These are phyloP conservation scores for Apodemia zela DNA, from an alignment of 2,888 invertebrate species.

Conservation along the genomic window DNA sequence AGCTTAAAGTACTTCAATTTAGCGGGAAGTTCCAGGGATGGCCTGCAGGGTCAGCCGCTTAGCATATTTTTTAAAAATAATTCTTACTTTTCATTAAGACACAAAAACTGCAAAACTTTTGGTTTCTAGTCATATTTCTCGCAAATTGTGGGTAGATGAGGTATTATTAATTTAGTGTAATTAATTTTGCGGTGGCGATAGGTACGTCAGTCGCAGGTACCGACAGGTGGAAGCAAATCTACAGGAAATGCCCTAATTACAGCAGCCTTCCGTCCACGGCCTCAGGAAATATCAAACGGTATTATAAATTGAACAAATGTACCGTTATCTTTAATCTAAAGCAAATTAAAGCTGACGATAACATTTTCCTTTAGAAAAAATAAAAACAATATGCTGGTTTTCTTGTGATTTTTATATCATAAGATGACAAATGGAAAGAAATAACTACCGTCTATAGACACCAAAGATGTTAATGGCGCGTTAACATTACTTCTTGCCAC, in stretches of 20 bases:
- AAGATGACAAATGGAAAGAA: too few species aligned
- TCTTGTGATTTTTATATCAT: too few species aligned
- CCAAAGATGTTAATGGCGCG: too few species aligned
- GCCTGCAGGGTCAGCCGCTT: too few species aligned
- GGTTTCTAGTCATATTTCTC: not conserved
- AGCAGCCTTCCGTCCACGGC: slow-evolving; percentile 43
- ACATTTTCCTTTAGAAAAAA: not conserved
- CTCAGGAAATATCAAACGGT: slow-evolving; percentile 41
- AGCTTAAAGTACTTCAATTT: too few species aligned
- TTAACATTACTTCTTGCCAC: too few species aligned
- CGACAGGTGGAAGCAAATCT: slow-evolving; percentile 72
- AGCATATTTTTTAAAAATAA: too few species aligned
- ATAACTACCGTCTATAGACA: too few species aligned
- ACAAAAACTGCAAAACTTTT: not conserved
- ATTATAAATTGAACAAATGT: slow-evolving; percentile 48
- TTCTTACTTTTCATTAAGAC: too few species aligned
- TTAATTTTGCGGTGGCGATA: slow-evolving; percentile 63
- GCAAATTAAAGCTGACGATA: slow-evolving; percentile 20
- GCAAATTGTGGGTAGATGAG: slow-evolving; percentile 25
- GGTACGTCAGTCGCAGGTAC: slow-evolving; percentile 65
- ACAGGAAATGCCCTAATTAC: slow-evolving; percentile 70
- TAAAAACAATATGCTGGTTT: too few species aligned
- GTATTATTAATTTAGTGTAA: slow-evolving; percentile 72
- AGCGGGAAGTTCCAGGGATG: too few species aligned
- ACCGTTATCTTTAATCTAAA: slow-evolving; percentile 39